These are phyloP conservation scores for Himalopsyche anomala DNA, from an alignment of 2,888 invertebrate genomes.

Conservation along the genomic window DNA sequence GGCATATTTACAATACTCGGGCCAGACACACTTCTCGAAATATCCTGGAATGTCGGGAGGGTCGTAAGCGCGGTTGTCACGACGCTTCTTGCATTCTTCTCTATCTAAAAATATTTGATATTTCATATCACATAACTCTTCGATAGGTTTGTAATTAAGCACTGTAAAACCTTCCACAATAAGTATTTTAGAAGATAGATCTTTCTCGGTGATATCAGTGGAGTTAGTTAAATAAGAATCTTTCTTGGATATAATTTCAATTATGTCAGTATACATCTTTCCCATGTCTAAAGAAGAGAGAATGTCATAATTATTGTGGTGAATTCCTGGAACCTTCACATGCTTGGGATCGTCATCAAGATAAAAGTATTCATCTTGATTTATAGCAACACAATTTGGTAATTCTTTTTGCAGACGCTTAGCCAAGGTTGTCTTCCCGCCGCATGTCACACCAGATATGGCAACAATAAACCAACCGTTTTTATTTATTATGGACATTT, in stretches of 20 bases:
- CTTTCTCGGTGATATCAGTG: neutral
- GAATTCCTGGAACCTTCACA: constrained; percentile 78
- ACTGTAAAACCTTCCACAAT: constrained; percentile 88
- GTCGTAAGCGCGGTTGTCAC: constrained; percentile 82
- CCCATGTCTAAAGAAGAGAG: constrained; percentile 85
- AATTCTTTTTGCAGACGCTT: constrained; percentile 74
- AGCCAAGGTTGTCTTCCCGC: constrained; percentile 88
- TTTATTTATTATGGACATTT: neutral
- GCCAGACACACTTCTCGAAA: constrained; percentile 94
- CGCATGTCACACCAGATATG: constrained; percentile 88
- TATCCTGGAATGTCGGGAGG: constrained; percentile 93
- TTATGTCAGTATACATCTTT: constrained; percentile 80
- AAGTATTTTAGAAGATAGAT: constrained; percentile 75
- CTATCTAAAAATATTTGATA: constrained; percentile 85
- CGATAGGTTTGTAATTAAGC: constrained; percentile 82
- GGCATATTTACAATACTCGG: constrained; percentile 83
- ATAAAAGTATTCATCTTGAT: constrained; percentile 88
- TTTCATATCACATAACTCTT: constrained; percentile 82
- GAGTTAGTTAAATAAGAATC: neutral
- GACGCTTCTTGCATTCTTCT: constrained; percentile 81
- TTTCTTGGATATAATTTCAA: constrained; percentile 69
- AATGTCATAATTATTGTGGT: constrained; percentile 87
- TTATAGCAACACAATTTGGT: constrained; percentile 76
- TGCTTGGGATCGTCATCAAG: constrained; percentile 82
- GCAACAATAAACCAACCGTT: constrained; percentile 79